phyloP scores from a whole-genome alignment of 2,888 invertebrate species.

The Calliphora vomitoria region DNA sequence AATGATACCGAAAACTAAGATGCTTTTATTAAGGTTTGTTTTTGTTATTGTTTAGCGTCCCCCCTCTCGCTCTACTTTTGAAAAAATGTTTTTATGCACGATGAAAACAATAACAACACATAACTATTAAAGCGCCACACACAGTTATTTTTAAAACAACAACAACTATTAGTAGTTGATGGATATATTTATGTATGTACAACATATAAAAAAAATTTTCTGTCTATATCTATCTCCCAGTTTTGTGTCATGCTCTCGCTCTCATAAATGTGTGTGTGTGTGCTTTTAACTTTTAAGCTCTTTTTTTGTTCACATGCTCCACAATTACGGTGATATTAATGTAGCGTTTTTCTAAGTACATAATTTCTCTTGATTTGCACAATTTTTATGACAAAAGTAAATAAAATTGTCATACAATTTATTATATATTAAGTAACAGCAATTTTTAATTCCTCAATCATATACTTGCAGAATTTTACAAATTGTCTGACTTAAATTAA shows the following conservation, averaged over 20 bases:
- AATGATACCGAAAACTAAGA: conserved; percentile 44
- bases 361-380: no score
- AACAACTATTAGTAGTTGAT: not conserved
- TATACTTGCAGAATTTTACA: no score
- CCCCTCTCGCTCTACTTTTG: not conserved
- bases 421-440: no score
- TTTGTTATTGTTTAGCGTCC: conserved; percentile 1
- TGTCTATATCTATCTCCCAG: not conserved
- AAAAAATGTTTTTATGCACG: not conserved
- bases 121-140: conserved; percentile 67
- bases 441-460: no score
- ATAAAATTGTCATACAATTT: no score
- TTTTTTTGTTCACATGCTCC: not conserved
- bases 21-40: conserved; percentile 35
- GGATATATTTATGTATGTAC: not conserved
- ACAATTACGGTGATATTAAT: not conserved
- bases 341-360: not conserved
- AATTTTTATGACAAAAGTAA: no score
- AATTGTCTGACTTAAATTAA: no score
- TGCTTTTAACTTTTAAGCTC: conserved; percentile 1
- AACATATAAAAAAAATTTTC: not conserved
- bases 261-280: not conserved
- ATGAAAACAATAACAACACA: conserved; percentile 51
- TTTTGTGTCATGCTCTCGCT: conserved; percentile 1
- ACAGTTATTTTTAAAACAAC: conserved; percentile 66